Evolutionary conservation across 2,113 vertebrate species (phyloP).

Genomic region (Microcebus jonahi): DNA sequence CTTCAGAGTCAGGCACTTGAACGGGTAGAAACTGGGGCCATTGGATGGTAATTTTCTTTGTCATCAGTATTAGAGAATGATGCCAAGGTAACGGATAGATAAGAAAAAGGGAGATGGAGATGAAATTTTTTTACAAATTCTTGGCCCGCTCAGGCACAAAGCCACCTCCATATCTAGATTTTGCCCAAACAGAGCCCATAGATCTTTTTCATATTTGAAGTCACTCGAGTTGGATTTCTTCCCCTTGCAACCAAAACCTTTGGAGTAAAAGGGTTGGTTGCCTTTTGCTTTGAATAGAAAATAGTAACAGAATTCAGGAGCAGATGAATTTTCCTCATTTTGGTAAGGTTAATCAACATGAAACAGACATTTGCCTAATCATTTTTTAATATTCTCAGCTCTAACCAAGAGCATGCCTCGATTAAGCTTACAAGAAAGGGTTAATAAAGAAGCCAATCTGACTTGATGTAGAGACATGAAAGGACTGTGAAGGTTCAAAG

Average conservation of each 20-base stretch:
- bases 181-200: neutral
- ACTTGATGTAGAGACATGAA: neutral
- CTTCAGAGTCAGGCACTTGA: neutral
- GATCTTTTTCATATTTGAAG: neutral
- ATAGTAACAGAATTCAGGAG: neutral
- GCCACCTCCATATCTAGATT: neutral
- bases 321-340: neutral
- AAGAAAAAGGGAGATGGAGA: neutral
- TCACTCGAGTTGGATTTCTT: neutral
- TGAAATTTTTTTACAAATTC: neutral
- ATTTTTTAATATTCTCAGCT: neutral
- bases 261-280: neutral
- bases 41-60: neutral
- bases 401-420: neutral
- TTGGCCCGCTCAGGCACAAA: neutral
- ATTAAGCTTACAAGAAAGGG: neutral
- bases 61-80: neutral
- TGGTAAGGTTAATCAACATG: neutral
- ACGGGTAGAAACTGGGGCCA: neutral
- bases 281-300: slow-evolving; percentile 8
- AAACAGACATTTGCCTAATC: neutral
- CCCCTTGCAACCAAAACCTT: neutral
- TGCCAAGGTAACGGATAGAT: neutral
- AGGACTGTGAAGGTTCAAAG: neutral
- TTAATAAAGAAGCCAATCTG: neutral